A percentile compares a stretch with the other conserved stretches of the same genome.
Evolutionary conservation across 23 tunicate genomes (phyloP).

Genomic region (Styela plicata): DNA sequence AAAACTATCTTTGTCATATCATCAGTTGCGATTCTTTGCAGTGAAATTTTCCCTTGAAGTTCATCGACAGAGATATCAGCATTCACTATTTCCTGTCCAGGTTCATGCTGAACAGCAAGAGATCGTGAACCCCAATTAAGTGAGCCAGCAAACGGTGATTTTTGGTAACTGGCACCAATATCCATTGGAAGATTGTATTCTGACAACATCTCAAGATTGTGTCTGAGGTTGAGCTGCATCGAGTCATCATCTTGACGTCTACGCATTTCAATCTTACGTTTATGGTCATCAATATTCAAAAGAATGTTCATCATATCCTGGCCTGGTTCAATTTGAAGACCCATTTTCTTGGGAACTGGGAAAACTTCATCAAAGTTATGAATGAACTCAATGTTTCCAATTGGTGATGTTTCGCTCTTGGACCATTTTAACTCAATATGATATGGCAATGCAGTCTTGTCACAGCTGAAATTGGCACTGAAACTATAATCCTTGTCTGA

Average conservation of each 20-base stretch:
- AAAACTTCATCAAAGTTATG: not conserved
- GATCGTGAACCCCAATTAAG: not conserved
- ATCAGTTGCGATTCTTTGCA: not conserved
- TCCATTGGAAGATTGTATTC: not conserved
- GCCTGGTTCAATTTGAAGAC: not conserved
- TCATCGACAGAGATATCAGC: not conserved
- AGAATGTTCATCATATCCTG: not conserved
- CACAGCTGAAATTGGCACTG: not conserved
- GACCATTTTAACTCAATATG: not conserved
- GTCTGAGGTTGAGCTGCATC: not conserved
- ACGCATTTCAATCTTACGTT: not conserved
- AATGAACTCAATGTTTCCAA: not conserved
- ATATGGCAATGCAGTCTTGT: not conserved
- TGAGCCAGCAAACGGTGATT: not conserved
- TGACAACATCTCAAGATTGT: constrained; percentile 2
- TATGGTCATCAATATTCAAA: not conserved
- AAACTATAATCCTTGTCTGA: not conserved
- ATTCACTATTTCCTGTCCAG: not conserved
- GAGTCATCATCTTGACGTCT: not conserved
- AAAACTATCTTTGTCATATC: not conserved
- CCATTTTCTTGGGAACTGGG: not conserved
- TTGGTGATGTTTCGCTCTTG: not conserved
- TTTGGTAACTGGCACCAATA: not conserved
- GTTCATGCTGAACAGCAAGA: not conserved
- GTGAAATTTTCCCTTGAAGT: not conserved